Percentiles rank a stretch among this genome's conserved stretches.
These are phyloP conservation scores for Conus canariensis DNA, from an alignment of 2,888 invertebrate species.

Conservation along the genomic window DNA sequence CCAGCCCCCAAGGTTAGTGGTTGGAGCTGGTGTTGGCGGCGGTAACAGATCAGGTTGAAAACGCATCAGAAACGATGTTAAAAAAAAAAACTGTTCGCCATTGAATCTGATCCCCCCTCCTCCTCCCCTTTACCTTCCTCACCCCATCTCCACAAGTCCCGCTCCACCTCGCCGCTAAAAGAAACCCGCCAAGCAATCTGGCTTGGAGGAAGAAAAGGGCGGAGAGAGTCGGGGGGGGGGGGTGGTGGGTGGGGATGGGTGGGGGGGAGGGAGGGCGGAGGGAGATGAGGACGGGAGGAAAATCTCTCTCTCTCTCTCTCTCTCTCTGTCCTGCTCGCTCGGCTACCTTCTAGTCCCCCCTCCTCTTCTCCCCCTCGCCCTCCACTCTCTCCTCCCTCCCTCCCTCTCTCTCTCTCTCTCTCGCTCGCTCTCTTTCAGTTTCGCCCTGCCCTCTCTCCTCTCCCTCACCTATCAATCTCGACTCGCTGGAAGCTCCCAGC, in stretches of 20 bases:
- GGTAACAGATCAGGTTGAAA: conserved; percentile 27
- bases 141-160: too few relatives aligned
- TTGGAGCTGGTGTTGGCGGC: background rate
- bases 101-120: conserved; percentile 3
- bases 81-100: background rate
- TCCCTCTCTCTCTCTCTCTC: background rate
- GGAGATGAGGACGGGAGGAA: background rate
- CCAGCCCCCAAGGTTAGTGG: background rate
- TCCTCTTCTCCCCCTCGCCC: background rate
- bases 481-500: background rate
- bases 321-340: background rate
- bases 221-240: background rate
- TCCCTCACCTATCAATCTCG: background rate
- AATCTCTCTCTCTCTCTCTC: conserved; percentile 12
- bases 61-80: conserved; percentile 19
- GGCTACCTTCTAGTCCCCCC: background rate
- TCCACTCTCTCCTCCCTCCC: conserved; percentile 4
- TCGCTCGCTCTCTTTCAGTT: conserved; percentile 14
- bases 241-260: background rate
- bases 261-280: background rate
- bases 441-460: background rate
- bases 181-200: background rate
- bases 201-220: background rate
- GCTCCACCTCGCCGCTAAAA: too few relatives aligned
- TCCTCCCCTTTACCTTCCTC: background rate